A percentile compares a stretch with the other conserved stretches of the same genome.
phyloP scores from a whole-genome alignment of 2,797 vertebrate genomes.

The Chaetophractus vellerosus region DNA sequence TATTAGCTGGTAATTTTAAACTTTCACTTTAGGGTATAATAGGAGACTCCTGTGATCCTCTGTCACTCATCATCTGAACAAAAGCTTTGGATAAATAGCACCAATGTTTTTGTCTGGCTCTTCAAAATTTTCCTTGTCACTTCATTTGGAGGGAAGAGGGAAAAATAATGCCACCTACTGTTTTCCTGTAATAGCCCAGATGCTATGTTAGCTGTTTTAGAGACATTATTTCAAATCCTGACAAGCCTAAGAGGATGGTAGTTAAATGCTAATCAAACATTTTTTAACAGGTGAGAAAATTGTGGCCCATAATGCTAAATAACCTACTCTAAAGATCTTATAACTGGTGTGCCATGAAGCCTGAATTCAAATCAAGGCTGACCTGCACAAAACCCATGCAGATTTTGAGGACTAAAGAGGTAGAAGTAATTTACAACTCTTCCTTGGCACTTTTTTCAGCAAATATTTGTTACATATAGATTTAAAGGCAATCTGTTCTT shows the following conservation, averaged over 20 bases:
- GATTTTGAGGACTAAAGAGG: constrained; percentile 4
- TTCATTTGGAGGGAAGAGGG: background rate
- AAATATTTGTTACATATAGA: background rate
- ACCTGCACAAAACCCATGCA: background rate
- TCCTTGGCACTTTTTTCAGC: background rate
- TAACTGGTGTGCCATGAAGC: background rate
- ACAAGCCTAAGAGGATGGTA: background rate
- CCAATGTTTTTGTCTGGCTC: constrained; percentile 30
- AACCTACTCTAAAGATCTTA: background rate
- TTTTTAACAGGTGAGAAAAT: constrained; percentile 27
- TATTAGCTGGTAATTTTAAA: constrained; percentile 50
- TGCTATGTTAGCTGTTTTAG: constrained; percentile 44
- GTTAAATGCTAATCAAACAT: background rate
- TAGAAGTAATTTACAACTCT: background rate
- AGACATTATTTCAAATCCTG: constrained; percentile 38
- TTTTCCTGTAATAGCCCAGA: background rate
- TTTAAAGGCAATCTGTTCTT: background rate
- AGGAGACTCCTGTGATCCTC: background rate
- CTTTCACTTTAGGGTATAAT: background rate
- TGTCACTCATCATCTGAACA: constrained; percentile 51
- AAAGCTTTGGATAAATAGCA: constrained; percentile 48
- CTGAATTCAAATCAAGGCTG: constrained; percentile 49
- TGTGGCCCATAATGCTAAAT: background rate
- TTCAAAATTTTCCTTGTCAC: constrained; percentile 34
- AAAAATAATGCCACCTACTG: background rate